Evolutionary conservation across 1,140 invertebrate species (phyloP), one percentile per base, ranked within the genome.

Genomic region (Drusus annulatus): DNA sequence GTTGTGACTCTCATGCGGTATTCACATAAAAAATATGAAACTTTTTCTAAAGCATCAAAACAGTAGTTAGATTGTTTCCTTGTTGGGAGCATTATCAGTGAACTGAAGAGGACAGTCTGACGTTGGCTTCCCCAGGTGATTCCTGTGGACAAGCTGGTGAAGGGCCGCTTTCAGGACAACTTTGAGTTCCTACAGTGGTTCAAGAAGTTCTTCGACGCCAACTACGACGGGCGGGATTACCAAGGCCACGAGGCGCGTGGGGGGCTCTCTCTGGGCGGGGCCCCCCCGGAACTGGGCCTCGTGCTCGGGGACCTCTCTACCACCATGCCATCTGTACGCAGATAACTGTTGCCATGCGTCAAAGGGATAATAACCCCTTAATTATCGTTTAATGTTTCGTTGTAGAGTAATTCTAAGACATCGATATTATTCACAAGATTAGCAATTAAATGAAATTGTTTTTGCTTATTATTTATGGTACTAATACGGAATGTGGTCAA

Each of bases 181-280:
- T 99, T 99, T 93, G 98, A 99, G 91, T 99, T 99, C 92, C 94
- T 99, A 81, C 98, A 99, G 92, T 99, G 98, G 98, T 99, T 99
- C 92, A 99, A 99, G 93, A 99, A 99, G 88, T 99, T 99, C 90
- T 99, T 99, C 91, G 98, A 99, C 92, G 98, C 98, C 65, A 99
- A 99, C 92, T 99, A 98, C 90, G 96, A 99, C 87, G 98, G 97
- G 75, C 93, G 95, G 83, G 96, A 97, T 78, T 99, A 99, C 90
- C 96, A 99, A 88, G 95, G 97, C 54, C 90, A 96, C 69, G 95
- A 95, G 82, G 96, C 96, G 54, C 93, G 98, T 7, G 88, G 89
- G 31, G 88, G 88, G 16, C 82, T 89, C 79, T 84, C 85, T 17
- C 88, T 90, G 58, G 89, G 89, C 25, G 86, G 88, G 7, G 88